These are phyloP conservation scores for Eurytoma adleriae DNA, from an alignment of 2,888 invertebrate species.

Conservation along the genomic window DNA sequence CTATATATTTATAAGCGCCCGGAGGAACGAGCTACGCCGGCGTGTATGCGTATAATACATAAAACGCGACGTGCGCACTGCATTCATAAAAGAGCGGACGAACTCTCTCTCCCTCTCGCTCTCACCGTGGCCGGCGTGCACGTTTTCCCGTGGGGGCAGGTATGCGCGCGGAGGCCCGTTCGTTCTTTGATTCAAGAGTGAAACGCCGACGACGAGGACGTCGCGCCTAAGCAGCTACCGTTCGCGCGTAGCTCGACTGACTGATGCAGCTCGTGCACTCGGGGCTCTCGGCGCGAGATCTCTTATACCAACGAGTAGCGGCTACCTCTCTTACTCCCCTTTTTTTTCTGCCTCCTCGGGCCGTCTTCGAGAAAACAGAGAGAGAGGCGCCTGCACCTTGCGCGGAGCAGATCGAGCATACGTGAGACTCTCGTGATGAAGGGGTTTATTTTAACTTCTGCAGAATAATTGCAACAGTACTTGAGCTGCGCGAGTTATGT, in stretches of 20 bases:
- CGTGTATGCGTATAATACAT: slow-evolving; percentile 61
- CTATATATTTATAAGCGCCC: slow-evolving; percentile 73
- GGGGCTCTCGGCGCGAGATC: slow-evolving; percentile 47
- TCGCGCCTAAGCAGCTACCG: slow-evolving; percentile 49
- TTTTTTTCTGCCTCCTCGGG: not conserved
- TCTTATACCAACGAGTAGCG: slow-evolving; percentile 50
- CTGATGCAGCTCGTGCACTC: not conserved
- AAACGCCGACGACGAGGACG: slow-evolving; percentile 57
- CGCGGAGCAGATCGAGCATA: not conserved
- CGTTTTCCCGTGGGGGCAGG: slow-evolving; percentile 35
- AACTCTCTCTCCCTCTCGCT: slow-evolving; percentile 51
- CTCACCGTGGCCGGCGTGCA: not conserved
- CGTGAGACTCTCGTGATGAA: slow-evolving; percentile 26
- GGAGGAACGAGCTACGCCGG: slow-evolving; percentile 67
- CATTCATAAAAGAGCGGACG: slow-evolving; percentile 68
- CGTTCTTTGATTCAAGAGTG: slow-evolving; percentile 52
- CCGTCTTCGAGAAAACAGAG: slow-evolving; percentile 2
- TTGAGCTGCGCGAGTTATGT: too few relatives aligned
- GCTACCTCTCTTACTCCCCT: slow-evolving; percentile 69
- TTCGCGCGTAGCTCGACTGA: slow-evolving; percentile 13
- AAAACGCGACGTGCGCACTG: slow-evolving; percentile 64
- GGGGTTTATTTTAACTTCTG: slow-evolving; percentile 10
- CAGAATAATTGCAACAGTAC: too few relatives aligned
- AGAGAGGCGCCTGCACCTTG: not conserved
- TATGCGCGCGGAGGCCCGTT: slow-evolving; percentile 14